Conservation (phyloP, 2,888 invertebrate species). For the Scotopteryx bipunctaria region DNA sequence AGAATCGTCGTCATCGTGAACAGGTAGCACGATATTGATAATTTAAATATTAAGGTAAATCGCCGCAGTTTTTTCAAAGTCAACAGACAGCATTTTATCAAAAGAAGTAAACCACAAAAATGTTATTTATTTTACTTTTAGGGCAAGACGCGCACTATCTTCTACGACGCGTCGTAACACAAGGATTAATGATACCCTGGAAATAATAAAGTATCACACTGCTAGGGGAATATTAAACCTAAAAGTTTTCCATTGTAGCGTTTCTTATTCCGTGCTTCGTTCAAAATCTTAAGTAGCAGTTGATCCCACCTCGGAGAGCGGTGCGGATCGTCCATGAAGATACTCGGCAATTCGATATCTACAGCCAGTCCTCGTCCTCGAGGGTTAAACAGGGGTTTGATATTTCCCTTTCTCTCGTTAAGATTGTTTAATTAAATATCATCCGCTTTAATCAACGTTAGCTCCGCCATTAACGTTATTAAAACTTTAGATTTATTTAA, state of each 20-base stretch:
- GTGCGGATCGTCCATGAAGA: constrained; percentile 44
- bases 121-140: constrained; percentile 18
- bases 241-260: constrained; percentile 38
- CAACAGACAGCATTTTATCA: constrained; percentile 15
- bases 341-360: constrained; percentile 59
- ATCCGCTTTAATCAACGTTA: constrained; percentile 55
- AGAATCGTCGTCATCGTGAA: constrained; percentile 38
- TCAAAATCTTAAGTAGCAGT: constrained; percentile 47
- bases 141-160: constrained; percentile 9
- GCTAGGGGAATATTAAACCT: constrained; percentile 45
- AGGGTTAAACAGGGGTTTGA: constrained; percentile 55
- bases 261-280: constrained; percentile 40
- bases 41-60: constrained; percentile 29
- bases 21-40: constrained; percentile 36
- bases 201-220: constrained; percentile 27
- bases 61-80: constrained; percentile 14
- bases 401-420: constrained; percentile 53
- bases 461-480: constrained; percentile 46
- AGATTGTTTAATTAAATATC: constrained; percentile 62
- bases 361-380: constrained; percentile 48
- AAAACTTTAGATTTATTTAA: constrained; percentile 44
- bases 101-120: constrained; percentile 4
- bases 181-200: constrained; percentile 33
- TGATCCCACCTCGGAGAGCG: constrained; percentile 46
- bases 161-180: constrained; percentile 11